These are phyloP conservation scores for Bombus balteatus DNA, from an alignment of 1,140 invertebrate species.

Conservation along the genomic window DNA sequence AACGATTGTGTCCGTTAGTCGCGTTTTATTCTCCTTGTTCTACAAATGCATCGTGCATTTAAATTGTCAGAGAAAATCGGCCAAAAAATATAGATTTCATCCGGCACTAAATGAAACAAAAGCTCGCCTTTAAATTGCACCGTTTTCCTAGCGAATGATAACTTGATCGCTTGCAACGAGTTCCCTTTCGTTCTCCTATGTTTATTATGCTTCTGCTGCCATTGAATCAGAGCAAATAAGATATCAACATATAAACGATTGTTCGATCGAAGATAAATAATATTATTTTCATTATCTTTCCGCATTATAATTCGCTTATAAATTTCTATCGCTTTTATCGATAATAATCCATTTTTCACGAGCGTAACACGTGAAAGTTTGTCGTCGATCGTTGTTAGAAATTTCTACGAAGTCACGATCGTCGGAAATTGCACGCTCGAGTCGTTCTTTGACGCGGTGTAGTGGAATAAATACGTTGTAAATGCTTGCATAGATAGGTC, in stretches of 20 bases:
- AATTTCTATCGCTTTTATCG: too few species aligned
- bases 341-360: neutral
- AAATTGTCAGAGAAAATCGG: slow-evolving; percentile 33
- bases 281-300: neutral
- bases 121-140: slow-evolving; percentile 17
- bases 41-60: slow-evolving; percentile 9
- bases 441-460: neutral
- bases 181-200: neutral
- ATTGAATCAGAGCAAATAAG: neutral
- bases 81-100: slow-evolving; percentile 25
- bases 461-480: slow-evolving; percentile 4
- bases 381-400: neutral
- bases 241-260: neutral
- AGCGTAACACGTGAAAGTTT: neutral
- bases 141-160: neutral
- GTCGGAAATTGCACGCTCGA: neutral
- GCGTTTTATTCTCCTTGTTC: slow-evolving; percentile 27
- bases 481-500: slow-evolving; percentile 7
- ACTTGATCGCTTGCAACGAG: neutral
- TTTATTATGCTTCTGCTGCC: neutral
- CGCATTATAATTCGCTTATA: neutral
- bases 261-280: neutral
- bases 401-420: slow-evolving; percentile 6
- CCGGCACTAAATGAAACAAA: slow-evolving; percentile 16
- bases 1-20: slow-evolving; percentile 45